Percentiles rank a stretch among this genome's conserved stretches.
These are phyloP conservation scores for Rosalia funebris DNA, from an alignment of 2,888 invertebrate genomes.

Conservation along the genomic window DNA sequence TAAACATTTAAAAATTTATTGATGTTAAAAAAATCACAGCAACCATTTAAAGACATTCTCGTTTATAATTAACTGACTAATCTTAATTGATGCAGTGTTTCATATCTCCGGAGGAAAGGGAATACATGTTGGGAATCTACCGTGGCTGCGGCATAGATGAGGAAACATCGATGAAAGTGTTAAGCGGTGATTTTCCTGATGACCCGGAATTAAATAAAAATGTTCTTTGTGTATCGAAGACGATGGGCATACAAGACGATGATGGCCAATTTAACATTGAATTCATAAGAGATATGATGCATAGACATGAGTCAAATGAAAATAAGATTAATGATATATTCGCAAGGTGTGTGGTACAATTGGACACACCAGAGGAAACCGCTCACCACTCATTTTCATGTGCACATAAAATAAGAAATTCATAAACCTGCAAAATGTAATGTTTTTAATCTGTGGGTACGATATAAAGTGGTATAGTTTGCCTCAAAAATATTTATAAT, in stretches of 20 bases:
- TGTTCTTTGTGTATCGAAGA: slow-evolving; percentile 11
- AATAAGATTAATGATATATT: slow-evolving; percentile 9
- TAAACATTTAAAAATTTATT: no score
- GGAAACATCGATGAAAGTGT: background rate
- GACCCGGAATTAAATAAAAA: slow-evolving; percentile 9
- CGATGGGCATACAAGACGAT: slow-evolving; percentile 13
- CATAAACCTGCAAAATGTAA: no score
- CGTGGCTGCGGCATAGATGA: slow-evolving; percentile 8
- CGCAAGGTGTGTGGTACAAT: background rate
- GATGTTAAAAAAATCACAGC: no score
- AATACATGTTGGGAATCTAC: slow-evolving; percentile 8
- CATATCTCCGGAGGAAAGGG: background rate
- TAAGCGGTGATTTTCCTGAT: background rate
- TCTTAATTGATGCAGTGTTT: no score
- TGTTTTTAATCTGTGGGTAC: no score
- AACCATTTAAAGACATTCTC: no score
- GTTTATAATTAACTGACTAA: no score
- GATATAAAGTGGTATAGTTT: no score
- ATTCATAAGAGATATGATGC: slow-evolving; percentile 1
- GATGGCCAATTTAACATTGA: slow-evolving; percentile 6
- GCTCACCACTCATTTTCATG: background rate
- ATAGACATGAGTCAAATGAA: background rate
- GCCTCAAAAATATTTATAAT: no score
- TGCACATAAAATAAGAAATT: background rate
- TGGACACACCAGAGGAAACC: slow-evolving; percentile 13